Base-by-base conservation (phyloP, 2,113 vertebrate genomes). In the Aix galericulata region DNA sequence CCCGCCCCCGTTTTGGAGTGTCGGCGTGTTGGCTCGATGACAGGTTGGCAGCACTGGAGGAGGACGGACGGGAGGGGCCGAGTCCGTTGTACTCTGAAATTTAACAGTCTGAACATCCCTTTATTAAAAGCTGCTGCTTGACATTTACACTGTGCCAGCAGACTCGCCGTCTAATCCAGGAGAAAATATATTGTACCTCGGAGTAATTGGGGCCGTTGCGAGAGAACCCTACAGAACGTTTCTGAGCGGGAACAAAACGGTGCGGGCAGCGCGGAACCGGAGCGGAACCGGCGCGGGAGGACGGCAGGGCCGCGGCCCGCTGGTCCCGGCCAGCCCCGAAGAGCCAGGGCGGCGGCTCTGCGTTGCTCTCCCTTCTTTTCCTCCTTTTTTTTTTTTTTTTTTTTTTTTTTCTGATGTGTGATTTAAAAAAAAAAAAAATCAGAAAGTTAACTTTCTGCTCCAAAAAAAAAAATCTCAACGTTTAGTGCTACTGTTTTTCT, bases 111-210 rank as follows among this genome's bases (percentile, higher is more conserved):
- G 97, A 97, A 96, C 97, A 94, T 97, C 96, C 94, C 94, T 97
- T 98, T 97, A 97, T 98, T 97, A 98, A 98, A 98, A 98, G 92
- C 97, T 96, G 96, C 97, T 94, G 97, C 93, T 91, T 98, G 98
- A 97, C 97, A 98, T 97, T 98, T 98, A 97, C 97, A 92, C 96
- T 72, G 96, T 97, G 97, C 97, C 96, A 92, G 95, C 96, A 96
- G 97, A 77, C 84, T 96, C 95, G 90, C 91, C 95, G 83, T 95
- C 92, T 97, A 97, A 98, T 97, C 97, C 94, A 38, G 94, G 87
- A 91, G 93, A 94, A 97, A 97, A 95, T 84, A 94, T 89, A 91
- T 66, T 86, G 92, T 86, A 95, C 93, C 83, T 80, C 95, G 25
- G 74, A 94, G 88, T 89, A 75, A 56, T 56, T 84, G 97, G 67